phyloP scores from a whole-genome alignment of 2,888 invertebrate species.

The Caenorhabditis sp. region DNA sequence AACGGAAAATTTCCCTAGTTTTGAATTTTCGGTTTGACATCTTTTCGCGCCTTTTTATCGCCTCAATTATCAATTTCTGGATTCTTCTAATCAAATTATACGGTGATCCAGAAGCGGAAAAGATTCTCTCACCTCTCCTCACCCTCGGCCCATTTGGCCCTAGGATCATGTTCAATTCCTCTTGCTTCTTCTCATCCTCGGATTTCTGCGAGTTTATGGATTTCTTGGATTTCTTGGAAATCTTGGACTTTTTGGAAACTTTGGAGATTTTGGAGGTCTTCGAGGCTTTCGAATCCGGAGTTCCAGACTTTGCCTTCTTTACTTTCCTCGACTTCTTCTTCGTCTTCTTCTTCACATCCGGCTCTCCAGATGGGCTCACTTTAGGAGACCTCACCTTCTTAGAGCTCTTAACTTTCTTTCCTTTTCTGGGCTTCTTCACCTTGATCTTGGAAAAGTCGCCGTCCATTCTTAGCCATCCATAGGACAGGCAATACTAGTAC shows the following conservation, averaged over 20 bases:
- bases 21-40: too few relatives aligned
- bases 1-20: too few relatives aligned
- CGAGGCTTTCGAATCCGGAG: constrained; percentile 9
- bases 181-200: constrained; percentile 1
- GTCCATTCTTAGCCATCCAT: constrained; percentile 10
- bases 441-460: constrained; percentile 51
- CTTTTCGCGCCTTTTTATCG: too few relatives aligned
- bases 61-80: too few relatives aligned
- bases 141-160: constrained; percentile 30
- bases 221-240: not conserved
- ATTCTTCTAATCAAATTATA: too few relatives aligned
- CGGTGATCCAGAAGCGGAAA: too few relatives aligned
- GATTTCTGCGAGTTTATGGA: not conserved
- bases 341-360: not conserved
- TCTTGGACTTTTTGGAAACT: constrained; percentile 10
- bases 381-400: not conserved
- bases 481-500: too few relatives aligned
- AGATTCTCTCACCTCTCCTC: constrained; percentile 24
- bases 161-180: constrained; percentile 16
- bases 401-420: constrained; percentile 3
- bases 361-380: constrained; percentile 6
- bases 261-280: constrained; percentile 34
- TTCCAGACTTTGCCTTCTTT: constrained; percentile 1
- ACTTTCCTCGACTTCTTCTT: not conserved
- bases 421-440: too few relatives aligned